Evolutionary conservation across 2,113 vertebrate species (phyloP).

Genomic region (Macaca nemestrina): DNA sequence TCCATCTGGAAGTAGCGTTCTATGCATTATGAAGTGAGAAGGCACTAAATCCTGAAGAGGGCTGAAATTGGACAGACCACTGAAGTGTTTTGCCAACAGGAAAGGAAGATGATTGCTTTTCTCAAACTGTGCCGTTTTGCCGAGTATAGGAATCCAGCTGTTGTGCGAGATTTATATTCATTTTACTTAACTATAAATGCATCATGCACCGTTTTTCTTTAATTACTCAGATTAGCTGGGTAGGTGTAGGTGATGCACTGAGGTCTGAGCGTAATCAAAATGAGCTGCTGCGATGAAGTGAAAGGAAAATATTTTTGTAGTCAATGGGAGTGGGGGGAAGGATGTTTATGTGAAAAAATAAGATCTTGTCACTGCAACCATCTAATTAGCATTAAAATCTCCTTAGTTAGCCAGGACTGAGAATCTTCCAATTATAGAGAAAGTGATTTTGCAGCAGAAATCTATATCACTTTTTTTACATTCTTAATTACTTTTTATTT

Average conservation of each 20-base stretch:
- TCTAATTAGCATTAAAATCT: slow-evolving; percentile 74
- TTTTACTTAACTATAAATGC: slow-evolving; percentile 62
- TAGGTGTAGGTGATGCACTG: slow-evolving; percentile 58
- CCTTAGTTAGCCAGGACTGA: slow-evolving; percentile 55
- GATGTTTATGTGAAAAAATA: slow-evolving; percentile 67
- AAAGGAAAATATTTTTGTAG: slow-evolving; percentile 73
- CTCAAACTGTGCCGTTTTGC: slow-evolving; percentile 57
- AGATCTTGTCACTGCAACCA: slow-evolving; percentile 65
- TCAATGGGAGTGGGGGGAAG: slow-evolving; percentile 38
- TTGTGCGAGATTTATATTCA: slow-evolving; percentile 60
- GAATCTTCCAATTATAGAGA: slow-evolving; percentile 62
- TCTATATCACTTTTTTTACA: slow-evolving; percentile 28
- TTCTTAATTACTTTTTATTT: slow-evolving; percentile 45
- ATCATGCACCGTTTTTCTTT: slow-evolving; percentile 68
- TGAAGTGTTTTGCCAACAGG: slow-evolving; percentile 72
- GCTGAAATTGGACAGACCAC: slow-evolving; percentile 56
- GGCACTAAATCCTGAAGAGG: slow-evolving; percentile 62
- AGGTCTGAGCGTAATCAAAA: slow-evolving; percentile 60
- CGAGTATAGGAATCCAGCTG: slow-evolving; percentile 64
- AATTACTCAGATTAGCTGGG: slow-evolving; percentile 64
- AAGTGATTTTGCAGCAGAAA: slow-evolving; percentile 59
- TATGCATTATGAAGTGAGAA: slow-evolving; percentile 58
- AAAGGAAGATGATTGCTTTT: slow-evolving; percentile 70
- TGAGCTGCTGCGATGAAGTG: slow-evolving; percentile 27
- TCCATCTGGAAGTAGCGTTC: slow-evolving; percentile 72